Percentiles rank a stretch among this genome's conserved stretches.
Evolutionary conservation across 1,140 invertebrate genomes (phyloP).

Genomic region (Heliconius hewitsoni): DNA sequence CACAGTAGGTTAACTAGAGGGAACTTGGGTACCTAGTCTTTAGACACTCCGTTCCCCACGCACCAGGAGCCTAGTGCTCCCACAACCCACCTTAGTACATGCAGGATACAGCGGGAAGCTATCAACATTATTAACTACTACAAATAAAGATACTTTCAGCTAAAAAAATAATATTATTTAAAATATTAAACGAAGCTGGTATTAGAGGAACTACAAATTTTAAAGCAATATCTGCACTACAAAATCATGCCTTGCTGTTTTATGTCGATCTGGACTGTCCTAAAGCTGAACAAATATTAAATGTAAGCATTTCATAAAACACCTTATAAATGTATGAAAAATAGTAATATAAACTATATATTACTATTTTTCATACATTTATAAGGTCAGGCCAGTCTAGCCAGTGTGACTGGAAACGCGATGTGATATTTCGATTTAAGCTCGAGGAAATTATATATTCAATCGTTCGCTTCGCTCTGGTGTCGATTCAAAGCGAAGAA

Average conservation of each 20-base stretch:
- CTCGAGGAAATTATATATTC: too few species aligned
- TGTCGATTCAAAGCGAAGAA: too few species aligned
- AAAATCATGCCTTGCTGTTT: slow-evolving; percentile 47
- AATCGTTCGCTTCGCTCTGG: too few species aligned
- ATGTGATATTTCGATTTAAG: too few species aligned
- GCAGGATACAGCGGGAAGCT: too few species aligned
- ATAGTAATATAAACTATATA: too few species aligned
- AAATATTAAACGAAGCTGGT: slow-evolving; percentile 42
- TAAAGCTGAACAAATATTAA: slow-evolving; percentile 35
- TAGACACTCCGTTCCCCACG: background rate
- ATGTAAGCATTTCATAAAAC: slow-evolving; percentile 39
- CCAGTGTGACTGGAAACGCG: too few species aligned
- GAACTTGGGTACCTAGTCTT: background rate
- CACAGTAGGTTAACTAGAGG: background rate
- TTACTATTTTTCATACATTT: too few species aligned
- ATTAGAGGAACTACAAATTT: slow-evolving; percentile 36
- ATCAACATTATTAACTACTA: too few species aligned
- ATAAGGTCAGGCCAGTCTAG: too few species aligned
- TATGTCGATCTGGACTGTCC: slow-evolving; percentile 55
- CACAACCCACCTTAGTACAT: too few species aligned
- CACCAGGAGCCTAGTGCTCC: too few species aligned
- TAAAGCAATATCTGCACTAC: background rate
- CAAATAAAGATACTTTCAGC: slow-evolving; percentile 39
- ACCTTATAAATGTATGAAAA: background rate
- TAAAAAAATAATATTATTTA: slow-evolving; percentile 45